These are phyloP conservation scores for Acanthacorydalis orientalis DNA, from an alignment of 2,888 invertebrate species.

Conservation along the genomic window DNA sequence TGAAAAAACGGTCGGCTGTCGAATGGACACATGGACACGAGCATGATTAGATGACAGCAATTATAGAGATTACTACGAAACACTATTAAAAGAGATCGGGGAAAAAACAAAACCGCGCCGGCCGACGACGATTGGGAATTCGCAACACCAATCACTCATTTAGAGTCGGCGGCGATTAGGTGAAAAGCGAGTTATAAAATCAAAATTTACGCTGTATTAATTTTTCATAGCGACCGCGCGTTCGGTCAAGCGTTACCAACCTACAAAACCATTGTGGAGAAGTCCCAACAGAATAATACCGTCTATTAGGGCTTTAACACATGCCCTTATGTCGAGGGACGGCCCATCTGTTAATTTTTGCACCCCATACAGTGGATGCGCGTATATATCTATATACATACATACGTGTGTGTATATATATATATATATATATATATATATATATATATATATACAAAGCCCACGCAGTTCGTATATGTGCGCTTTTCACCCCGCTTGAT, in stretches of 20 bases:
- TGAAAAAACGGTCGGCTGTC: too few relatives aligned
- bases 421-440: neutral
- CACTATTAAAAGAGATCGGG: too few relatives aligned
- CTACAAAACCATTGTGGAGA: conserved; percentile 1
- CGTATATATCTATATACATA: neutral
- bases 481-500: too few relatives aligned
- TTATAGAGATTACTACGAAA: too few relatives aligned
- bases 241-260: conserved; percentile 5
- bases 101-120: neutral
- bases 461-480: too few relatives aligned
- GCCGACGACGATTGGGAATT: neutral
- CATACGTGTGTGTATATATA: neutral
- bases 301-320: conserved; percentile 22
- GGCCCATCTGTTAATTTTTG: conserved; percentile 31
- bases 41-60: too few relatives aligned
- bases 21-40: too few relatives aligned
- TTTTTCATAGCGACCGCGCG: conserved; percentile 8
- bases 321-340: conserved; percentile 22
- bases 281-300: conserved; percentile 2
- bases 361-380: conserved; percentile 15
- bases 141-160: neutral
- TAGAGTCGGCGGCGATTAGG: neutral
- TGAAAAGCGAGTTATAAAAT: conserved; percentile 11
- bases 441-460: neutral
- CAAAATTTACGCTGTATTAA: conserved; percentile 14